These are phyloP conservation scores for Folsomia manolachei DNA, from an alignment of 2,888 invertebrate genomes.

Conservation along the genomic window DNA sequence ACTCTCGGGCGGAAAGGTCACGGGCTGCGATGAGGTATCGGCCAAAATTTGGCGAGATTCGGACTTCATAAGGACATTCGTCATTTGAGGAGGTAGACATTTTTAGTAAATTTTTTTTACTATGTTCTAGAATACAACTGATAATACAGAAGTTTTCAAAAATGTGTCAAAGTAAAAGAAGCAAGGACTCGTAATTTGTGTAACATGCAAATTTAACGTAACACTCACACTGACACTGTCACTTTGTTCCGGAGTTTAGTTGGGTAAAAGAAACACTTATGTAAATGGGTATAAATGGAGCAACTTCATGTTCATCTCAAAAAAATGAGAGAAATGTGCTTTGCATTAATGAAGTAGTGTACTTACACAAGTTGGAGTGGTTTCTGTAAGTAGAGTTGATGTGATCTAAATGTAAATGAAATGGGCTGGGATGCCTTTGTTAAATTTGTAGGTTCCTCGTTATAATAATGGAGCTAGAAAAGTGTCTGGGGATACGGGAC, in stretches of 20 bases:
- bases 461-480: background rate
- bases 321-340: background rate
- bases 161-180: too few species aligned
- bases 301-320: too few species aligned
- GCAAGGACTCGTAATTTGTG: too few species aligned
- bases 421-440: background rate
- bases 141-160: background rate
- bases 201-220: too few species aligned
- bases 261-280: background rate
- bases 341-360: background rate
- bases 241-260: background rate
- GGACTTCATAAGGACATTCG: constrained; percentile 22
- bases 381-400: too few species aligned
- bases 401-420: too few species aligned
- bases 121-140: too few species aligned
- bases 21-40: constrained; percentile 36
- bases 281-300: background rate
- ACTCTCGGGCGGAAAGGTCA: constrained; percentile 39
- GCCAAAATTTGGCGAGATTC: constrained; percentile 32
- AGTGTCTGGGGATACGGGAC: background rate
- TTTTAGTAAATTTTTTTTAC: background rate
- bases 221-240: background rate
- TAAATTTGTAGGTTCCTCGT: background rate
- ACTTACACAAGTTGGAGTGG: too few species aligned
- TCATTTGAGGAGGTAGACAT: background rate